Evolutionary conservation across 2,113 vertebrate genomes (phyloP).

Genomic region (Nothobranchius kuhntae): DNA sequence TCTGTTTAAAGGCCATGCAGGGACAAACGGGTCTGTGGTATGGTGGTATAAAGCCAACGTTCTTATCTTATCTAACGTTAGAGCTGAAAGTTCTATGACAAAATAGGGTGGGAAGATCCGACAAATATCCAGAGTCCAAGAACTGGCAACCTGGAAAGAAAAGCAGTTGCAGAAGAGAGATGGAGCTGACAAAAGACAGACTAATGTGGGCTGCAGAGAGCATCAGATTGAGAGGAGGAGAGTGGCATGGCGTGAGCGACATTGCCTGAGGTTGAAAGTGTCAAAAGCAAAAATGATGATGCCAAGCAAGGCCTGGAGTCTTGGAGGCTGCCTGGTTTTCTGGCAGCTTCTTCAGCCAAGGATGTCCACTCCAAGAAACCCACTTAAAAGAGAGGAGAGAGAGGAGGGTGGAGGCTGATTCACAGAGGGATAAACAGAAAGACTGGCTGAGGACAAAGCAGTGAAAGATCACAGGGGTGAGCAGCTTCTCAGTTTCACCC

Average conservation of each 20-base stretch:
- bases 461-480: slow-evolving; percentile 34
- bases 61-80: too few relatives aligned
- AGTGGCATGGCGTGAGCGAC: slow-evolving; percentile 24
- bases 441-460: slow-evolving; percentile 29
- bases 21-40: too few relatives aligned
- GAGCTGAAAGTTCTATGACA: slow-evolving; percentile 15
- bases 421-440: slow-evolving; percentile 44
- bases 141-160: slow-evolving; percentile 23
- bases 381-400: slow-evolving; percentile 35
- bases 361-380: slow-evolving; percentile 34
- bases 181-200: slow-evolving; percentile 18
- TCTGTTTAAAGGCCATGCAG: too few relatives aligned
- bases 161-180: slow-evolving; percentile 42
- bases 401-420: slow-evolving; percentile 30
- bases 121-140: slow-evolving; percentile 3
- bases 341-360: slow-evolving; percentile 35
- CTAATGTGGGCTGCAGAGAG: slow-evolving; percentile 31
- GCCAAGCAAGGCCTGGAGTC: slow-evolving; percentile 19
- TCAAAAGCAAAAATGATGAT: slow-evolving; percentile 56
- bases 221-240: slow-evolving; percentile 38
- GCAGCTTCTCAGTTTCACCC: slow-evolving; percentile 19
- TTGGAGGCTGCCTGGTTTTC: slow-evolving; percentile 20
- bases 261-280: slow-evolving; percentile 43
- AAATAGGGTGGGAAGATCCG: slow-evolving; percentile 8
- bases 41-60: too few relatives aligned